These are phyloP conservation scores for Drosophila macrospina DNA, from an alignment of 2,888 invertebrate species.

Conservation along the genomic window DNA sequence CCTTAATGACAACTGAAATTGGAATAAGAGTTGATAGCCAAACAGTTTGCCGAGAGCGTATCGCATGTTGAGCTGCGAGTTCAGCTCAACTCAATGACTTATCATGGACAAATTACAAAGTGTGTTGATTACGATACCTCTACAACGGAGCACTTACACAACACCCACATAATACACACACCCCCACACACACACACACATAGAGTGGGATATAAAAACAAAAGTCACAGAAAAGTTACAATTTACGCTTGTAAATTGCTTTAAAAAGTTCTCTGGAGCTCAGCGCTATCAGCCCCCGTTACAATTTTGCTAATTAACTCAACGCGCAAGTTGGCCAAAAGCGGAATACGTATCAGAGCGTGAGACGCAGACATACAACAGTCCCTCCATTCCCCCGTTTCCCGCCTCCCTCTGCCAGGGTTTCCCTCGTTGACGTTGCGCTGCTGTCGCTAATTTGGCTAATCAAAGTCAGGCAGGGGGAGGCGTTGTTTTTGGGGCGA, in stretches of 20 bases:
- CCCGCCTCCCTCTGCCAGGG: background rate
- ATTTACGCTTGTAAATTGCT: conserved; percentile 81
- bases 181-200: conserved; percentile 1
- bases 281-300: conserved; percentile 60
- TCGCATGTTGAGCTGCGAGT: conserved; percentile 6
- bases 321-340: conserved; percentile 65
- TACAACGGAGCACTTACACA: background rate
- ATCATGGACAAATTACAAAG: conserved; percentile 69
- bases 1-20: conserved; percentile 6
- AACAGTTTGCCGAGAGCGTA: conserved; percentile 4
- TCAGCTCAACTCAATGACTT: conserved; percentile 65
- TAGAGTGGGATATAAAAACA: conserved; percentile 28
- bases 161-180: conserved; percentile 8
- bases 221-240: conserved; percentile 73
- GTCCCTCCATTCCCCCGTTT: background rate
- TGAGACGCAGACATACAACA: background rate
- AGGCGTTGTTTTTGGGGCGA: background rate
- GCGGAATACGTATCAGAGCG: conserved; percentile 22
- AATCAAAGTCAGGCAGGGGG: conserved; percentile 65
- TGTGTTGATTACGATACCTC: conserved; percentile 52
- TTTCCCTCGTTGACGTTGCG: background rate
- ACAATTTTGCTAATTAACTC: conserved; percentile 79
- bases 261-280: conserved; percentile 68
- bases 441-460: conserved; percentile 73
- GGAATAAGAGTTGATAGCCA: conserved; percentile 5